phyloP scores from a whole-genome alignment of 2,113 vertebrate genomes.

The Petroica traversi region DNA sequence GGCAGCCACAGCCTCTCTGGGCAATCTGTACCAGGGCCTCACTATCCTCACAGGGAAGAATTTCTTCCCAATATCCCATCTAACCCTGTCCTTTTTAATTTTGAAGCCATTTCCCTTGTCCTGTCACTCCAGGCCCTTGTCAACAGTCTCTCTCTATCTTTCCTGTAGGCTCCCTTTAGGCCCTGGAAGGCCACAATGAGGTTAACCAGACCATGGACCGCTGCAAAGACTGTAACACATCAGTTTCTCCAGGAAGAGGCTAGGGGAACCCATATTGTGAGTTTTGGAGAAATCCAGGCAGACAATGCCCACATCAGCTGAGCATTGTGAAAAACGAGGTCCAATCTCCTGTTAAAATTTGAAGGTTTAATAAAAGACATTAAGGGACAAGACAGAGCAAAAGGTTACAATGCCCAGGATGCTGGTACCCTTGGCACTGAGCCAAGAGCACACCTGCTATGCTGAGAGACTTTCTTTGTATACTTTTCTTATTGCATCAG shows the following conservation, averaged over 20 bases:
- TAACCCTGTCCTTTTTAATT: fast-evolving
- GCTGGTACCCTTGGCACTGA: no score
- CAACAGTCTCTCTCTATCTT: neutral
- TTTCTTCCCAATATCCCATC: neutral
- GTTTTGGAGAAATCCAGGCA: neutral
- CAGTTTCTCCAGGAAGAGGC: neutral
- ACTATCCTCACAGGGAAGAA: fast-evolving
- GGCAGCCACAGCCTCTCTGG: neutral
- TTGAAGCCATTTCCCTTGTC: fast-evolving
- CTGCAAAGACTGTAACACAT: no score
- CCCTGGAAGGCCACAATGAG: neutral
- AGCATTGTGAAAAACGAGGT: no score
- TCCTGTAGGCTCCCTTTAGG: neutral
- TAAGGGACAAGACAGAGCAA: no score
- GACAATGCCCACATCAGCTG: neutral
- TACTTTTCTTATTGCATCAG: no score
- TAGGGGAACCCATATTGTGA: neutral
- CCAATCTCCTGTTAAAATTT: no score
- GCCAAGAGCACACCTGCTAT: no score
- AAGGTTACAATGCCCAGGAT: no score
- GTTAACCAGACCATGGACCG: neutral
- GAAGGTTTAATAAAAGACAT: no score
- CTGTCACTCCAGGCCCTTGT: neutral
- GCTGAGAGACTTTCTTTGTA: no score
- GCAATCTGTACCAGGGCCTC: neutral